These are phyloP conservation scores for Eurytoma californica DNA, from an alignment of 2,888 invertebrate genomes.

Conservation along the genomic window DNA sequence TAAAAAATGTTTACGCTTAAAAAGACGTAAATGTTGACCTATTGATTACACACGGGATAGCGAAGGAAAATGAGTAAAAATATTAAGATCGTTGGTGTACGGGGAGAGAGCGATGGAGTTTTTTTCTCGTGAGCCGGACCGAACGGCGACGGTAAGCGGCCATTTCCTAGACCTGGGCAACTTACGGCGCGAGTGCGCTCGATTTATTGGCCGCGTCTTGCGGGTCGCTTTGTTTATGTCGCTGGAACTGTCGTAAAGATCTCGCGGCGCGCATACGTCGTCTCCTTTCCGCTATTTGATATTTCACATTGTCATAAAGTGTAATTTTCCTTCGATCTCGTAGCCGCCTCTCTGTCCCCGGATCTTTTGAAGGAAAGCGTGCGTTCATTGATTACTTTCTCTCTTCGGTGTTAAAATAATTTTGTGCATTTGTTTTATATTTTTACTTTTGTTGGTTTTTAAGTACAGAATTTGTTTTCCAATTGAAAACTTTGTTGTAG, in stretches of 20 bases:
- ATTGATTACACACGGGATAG: neutral
- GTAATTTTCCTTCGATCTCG: conserved; percentile 36
- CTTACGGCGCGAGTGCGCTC: conserved; percentile 51
- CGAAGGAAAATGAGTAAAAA: conserved; percentile 6
- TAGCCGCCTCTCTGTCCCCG: no score
- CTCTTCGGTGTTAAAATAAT: neutral
- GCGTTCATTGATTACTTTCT: neutral
- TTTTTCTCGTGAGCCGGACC: neutral
- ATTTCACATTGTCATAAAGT: conserved; percentile 44
- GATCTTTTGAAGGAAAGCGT: neutral
- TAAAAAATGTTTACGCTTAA: no score
- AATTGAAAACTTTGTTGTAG: no score
- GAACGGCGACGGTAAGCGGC: conserved; percentile 55
- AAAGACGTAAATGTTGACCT: neutral
- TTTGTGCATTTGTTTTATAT: no score
- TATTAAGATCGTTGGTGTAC: conserved; percentile 7
- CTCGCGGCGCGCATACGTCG: neutral
- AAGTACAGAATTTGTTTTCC: no score
- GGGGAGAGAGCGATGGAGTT: conserved; percentile 3
- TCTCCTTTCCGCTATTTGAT: conserved; percentile 31
- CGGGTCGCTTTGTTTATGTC: conserved; percentile 64
- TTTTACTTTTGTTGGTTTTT: no score
- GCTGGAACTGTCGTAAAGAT: conserved; percentile 46
- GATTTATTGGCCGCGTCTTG: conserved; percentile 63
- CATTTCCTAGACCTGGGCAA: conserved; percentile 63